Conservation (phyloP, 2,113 vertebrate species). For the Rhabdomys dilectus region DNA sequence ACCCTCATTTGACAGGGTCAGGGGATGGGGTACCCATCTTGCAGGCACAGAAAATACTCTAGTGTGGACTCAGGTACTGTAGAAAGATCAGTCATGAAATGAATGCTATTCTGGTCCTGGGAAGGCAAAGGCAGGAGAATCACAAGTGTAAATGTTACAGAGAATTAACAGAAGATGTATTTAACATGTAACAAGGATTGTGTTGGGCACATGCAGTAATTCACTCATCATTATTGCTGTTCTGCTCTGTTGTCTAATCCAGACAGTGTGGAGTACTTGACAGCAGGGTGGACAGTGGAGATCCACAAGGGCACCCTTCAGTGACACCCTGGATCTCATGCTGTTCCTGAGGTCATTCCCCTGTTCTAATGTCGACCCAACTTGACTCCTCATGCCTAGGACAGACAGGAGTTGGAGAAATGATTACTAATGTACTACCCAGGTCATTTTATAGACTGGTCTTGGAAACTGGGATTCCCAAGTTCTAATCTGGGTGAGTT, state of each 20-base stretch:
- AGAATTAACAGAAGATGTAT: neutral
- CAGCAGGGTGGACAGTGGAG: neutral
- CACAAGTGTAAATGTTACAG: neutral
- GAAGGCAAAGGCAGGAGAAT: neutral
- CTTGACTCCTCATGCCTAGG: neutral
- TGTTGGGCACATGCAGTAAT: neutral
- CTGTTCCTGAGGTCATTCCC: neutral
- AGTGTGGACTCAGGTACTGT: neutral
- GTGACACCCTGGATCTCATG: neutral
- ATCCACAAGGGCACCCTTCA: neutral
- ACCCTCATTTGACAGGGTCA: neutral
- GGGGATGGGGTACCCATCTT: neutral
- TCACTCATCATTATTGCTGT: neutral
- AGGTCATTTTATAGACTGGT: neutral
- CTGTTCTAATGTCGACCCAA: neutral
- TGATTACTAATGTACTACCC: neutral
- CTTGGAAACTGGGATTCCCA: neutral
- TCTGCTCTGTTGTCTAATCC: conserved; percentile 1
- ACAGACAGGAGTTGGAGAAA: neutral
- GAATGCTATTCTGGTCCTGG: neutral
- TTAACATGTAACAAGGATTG: neutral
- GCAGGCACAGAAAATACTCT: neutral
- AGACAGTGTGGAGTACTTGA: neutral
- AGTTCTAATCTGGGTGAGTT: neutral
- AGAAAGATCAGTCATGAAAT: conserved; percentile 10